Evolutionary conservation across 2,113 vertebrate species (phyloP).

Genomic region (Nothocercus nigrocapillus): DNA sequence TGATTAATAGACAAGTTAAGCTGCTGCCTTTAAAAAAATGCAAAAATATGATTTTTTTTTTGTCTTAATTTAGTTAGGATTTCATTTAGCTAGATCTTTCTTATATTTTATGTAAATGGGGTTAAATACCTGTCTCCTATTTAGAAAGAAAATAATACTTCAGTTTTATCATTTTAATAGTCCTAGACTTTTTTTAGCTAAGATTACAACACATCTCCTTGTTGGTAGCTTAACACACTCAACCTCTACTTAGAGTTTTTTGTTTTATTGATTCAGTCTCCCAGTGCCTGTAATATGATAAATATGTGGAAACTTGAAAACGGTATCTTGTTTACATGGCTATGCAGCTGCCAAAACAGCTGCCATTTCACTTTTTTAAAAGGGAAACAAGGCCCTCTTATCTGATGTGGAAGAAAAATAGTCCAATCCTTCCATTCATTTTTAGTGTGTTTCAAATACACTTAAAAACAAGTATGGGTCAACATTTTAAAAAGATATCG

Average conservation of each 20-base stretch:
- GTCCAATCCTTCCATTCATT: conserved; percentile 14
- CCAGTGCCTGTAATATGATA: conserved; percentile 56
- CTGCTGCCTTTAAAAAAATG: neutral
- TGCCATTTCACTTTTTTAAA: conserved; percentile 60
- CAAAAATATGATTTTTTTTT: neutral
- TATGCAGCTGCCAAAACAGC: conserved; percentile 69
- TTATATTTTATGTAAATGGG: neutral
- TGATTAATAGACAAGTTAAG: neutral
- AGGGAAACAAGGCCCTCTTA: conserved; percentile 62
- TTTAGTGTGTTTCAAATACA: conserved; percentile 30
- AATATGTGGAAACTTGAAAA: conserved; percentile 71
- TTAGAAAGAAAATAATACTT: neutral
- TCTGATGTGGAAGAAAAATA: conserved; percentile 50
- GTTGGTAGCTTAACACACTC: neutral
- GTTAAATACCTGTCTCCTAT: neutral
- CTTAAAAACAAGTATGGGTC: neutral
- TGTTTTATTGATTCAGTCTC: conserved; percentile 54
- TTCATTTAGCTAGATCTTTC: neutral
- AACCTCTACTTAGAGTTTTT: conserved; percentile 30
- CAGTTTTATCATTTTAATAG: neutral
- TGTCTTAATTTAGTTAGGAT: neutral
- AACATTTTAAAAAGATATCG: neutral
- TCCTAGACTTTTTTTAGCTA: neutral
- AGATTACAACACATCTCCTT: neutral
- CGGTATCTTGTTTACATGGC: conserved; percentile 62